phyloP scores from a whole-genome alignment of 2,797 vertebrate species.

The Emydoidea blandingii region DNA sequence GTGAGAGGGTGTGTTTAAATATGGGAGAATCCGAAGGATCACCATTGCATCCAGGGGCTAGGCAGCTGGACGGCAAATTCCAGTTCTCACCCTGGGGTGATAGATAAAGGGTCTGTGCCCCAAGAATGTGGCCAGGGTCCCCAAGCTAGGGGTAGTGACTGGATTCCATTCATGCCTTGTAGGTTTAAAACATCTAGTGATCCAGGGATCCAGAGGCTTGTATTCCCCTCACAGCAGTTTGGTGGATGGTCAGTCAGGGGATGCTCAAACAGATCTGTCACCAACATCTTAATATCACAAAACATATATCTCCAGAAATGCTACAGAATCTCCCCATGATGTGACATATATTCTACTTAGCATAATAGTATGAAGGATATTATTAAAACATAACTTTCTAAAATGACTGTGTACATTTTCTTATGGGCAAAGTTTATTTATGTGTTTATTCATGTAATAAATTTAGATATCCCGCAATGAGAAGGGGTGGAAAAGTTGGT shows the following conservation, averaged over 20 bases:
- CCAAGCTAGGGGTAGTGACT: background rate
- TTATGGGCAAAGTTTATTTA: background rate
- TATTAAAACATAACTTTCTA: background rate
- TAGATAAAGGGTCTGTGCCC: background rate
- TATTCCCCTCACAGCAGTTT: background rate
- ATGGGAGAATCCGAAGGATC: background rate
- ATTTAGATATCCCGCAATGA: constrained; percentile 83
- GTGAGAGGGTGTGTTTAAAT: background rate
- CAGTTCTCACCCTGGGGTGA: background rate
- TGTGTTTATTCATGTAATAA: constrained; percentile 2
- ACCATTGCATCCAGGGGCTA: background rate
- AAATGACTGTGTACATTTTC: background rate
- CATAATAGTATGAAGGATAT: background rate
- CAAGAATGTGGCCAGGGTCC: background rate
- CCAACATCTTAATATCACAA: background rate
- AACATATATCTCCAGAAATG: background rate
- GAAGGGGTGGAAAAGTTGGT: constrained; percentile 87
- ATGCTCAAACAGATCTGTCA: background rate
- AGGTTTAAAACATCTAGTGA: background rate
- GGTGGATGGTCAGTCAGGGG: background rate
- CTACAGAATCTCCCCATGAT: background rate
- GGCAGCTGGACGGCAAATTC: background rate
- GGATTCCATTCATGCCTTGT: background rate
- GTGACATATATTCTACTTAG: background rate
- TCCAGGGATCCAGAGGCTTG: background rate